phyloP scores from a whole-genome alignment of 2,797 vertebrate genomes.

The Manis crassicaudata region DNA sequence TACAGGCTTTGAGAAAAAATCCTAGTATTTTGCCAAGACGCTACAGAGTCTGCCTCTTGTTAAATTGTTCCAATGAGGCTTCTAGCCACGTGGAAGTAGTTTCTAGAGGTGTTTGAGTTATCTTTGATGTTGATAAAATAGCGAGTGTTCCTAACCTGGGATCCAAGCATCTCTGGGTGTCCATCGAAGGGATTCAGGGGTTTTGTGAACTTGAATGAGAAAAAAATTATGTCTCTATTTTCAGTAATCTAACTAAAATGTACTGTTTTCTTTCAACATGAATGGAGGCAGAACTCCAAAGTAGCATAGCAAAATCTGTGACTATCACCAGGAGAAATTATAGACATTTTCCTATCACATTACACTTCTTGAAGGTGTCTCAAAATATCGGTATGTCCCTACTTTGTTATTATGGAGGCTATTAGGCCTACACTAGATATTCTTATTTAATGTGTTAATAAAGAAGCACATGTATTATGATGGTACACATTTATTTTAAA shows the following conservation, averaged over 20 bases:
- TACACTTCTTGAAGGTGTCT: not conserved
- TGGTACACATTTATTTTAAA: not conserved
- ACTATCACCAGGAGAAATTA: not conserved
- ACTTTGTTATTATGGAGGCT: not conserved
- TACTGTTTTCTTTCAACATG: not conserved
- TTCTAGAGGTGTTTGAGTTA: not conserved
- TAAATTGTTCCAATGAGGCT: conserved; percentile 17
- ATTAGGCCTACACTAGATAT: not conserved
- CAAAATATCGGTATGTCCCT: not conserved
- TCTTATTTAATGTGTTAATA: not conserved
- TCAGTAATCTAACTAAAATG: conserved; percentile 26
- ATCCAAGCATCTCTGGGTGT: not conserved
- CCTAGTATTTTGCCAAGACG: not conserved
- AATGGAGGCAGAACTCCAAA: not conserved
- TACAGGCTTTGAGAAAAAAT: not conserved
- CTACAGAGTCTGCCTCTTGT: not conserved
- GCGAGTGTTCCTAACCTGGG: not conserved
- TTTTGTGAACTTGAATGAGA: not conserved
- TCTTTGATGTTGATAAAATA: not conserved
- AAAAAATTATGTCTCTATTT: not conserved
- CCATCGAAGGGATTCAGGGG: not conserved
- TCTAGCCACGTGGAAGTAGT: not conserved
- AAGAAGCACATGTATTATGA: not conserved
- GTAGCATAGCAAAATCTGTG: not conserved
- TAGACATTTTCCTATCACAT: not conserved